phyloP scores from a whole-genome alignment of 2,113 vertebrate genomes.

The Pycnonotus jocosus region DNA sequence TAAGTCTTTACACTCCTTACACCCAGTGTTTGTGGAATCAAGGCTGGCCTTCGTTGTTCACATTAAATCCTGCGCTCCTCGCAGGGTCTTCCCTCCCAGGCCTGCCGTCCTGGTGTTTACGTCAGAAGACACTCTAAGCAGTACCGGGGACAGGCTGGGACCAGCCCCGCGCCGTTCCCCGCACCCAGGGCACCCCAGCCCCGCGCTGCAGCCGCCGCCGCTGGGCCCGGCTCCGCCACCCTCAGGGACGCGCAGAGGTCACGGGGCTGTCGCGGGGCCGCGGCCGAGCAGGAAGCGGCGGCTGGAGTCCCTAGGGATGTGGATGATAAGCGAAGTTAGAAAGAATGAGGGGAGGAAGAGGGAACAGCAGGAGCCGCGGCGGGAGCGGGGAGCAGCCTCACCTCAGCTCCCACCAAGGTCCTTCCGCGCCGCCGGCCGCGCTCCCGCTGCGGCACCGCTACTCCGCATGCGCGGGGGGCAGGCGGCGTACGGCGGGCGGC shows the following conservation, averaged over 20 bases:
- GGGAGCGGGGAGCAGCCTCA: neutral
- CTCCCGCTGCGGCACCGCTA: neutral
- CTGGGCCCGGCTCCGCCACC: neutral
- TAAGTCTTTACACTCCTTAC: neutral
- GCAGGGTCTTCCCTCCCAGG: no score
- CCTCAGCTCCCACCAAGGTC: neutral
- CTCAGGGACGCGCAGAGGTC: conserved; percentile 4
- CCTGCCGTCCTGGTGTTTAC: neutral
- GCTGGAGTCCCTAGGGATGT: neutral
- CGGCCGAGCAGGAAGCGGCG: neutral
- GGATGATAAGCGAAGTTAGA: neutral
- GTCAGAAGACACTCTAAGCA: neutral
- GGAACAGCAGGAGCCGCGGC: no score
- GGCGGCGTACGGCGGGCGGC: neutral
- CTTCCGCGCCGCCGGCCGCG: neutral
- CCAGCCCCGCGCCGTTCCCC: neutral
- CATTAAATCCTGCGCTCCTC: neutral
- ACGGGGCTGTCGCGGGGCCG: neutral
- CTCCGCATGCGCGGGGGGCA: neutral
- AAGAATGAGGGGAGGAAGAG: neutral
- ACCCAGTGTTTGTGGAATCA: neutral
- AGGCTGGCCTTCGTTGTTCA: neutral
- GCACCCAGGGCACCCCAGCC: neutral
- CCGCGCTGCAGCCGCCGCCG: neutral
- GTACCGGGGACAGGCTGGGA: neutral